Percentiles rank a stretch among this genome's conserved stretches.
Evolutionary conservation across 2,888 invertebrate genomes (phyloP).

Genomic region (Linnaemya tessellans): DNA sequence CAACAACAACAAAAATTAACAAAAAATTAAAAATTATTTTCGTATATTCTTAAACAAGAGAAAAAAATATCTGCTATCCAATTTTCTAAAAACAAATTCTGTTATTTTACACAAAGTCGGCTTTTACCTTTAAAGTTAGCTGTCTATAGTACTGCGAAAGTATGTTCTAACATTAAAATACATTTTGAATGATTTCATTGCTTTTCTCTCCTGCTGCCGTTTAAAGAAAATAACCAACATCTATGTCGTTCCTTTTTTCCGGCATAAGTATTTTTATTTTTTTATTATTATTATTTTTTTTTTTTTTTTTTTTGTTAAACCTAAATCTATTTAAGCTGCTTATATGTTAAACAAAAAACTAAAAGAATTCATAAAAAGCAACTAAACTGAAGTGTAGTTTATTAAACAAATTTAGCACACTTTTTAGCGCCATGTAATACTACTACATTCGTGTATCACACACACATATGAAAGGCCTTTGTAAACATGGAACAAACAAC

Average conservation of each 20-base stretch:
- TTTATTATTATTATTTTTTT: too few species aligned
- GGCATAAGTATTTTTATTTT: slow-evolving; percentile 22
- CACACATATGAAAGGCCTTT: neutral
- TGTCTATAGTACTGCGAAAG: too few species aligned
- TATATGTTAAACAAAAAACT: slow-evolving; percentile 18
- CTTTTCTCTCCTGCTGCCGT: neutral
- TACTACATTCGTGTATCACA: slow-evolving; percentile 4
- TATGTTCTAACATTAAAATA: too few species aligned
- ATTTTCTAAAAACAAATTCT: too few species aligned
- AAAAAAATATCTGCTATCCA: too few species aligned
- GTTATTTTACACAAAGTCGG: too few species aligned
- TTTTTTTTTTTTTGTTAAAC: slow-evolving; percentile 33
- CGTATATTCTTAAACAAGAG: too few species aligned
- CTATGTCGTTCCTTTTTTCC: slow-evolving; percentile 2
- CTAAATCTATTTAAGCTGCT: slow-evolving; percentile 58
- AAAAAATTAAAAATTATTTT: too few species aligned
- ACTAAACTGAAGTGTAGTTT: slow-evolving; percentile 47
- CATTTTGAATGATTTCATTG: slow-evolving; percentile 6
- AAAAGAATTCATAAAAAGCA: slow-evolving; percentile 9
- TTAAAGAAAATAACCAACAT: slow-evolving; percentile 9
- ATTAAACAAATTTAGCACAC: slow-evolving; percentile 66
- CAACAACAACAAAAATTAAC: too few species aligned
- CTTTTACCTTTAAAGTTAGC: too few species aligned
- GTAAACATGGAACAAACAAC: neutral
- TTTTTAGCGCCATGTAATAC: slow-evolving; percentile 61